A percentile compares a stretch with the other conserved stretches of the same genome.
phyloP scores from a whole-genome alignment of 2,113 vertebrate species.

The Strigops habroptila region DNA sequence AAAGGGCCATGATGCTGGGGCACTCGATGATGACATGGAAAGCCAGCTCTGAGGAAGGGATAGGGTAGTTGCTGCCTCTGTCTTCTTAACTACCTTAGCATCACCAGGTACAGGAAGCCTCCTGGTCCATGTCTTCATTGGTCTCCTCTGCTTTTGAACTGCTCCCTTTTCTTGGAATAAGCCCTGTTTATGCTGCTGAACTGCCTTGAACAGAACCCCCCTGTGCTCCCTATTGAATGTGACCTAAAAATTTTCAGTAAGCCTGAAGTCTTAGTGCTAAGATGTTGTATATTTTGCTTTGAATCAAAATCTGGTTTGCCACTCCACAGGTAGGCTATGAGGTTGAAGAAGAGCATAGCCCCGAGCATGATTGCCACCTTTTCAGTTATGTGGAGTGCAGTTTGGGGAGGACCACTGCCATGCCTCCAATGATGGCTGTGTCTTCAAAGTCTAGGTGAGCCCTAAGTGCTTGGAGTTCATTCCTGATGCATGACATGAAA shows the following conservation, averaged over 20 bases:
- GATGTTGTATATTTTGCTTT: background rate
- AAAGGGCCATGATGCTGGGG: background rate
- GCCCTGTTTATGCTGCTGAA: background rate
- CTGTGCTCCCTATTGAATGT: background rate
- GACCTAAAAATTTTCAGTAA: background rate
- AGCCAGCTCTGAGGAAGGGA: background rate
- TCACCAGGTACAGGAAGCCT: background rate
- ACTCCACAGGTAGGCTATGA: background rate
- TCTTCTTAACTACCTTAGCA: background rate
- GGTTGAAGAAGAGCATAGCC: background rate
- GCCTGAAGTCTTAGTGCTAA: background rate
- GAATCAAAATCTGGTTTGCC: background rate
- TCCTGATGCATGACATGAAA: background rate
- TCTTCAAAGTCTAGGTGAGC: background rate
- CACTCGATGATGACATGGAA: fast-evolving
- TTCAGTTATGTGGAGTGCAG: background rate
- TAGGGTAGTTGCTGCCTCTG: background rate
- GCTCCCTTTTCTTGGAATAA: background rate
- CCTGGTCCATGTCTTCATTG: background rate
- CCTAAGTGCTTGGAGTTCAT: background rate
- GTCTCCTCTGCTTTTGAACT: background rate
- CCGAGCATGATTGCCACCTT: background rate
- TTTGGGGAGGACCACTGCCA: background rate
- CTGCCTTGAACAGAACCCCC: background rate
- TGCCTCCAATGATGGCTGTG: background rate